Conservation (phyloP, 2,797 vertebrate genomes). For the Todus mexicanus region DNA sequence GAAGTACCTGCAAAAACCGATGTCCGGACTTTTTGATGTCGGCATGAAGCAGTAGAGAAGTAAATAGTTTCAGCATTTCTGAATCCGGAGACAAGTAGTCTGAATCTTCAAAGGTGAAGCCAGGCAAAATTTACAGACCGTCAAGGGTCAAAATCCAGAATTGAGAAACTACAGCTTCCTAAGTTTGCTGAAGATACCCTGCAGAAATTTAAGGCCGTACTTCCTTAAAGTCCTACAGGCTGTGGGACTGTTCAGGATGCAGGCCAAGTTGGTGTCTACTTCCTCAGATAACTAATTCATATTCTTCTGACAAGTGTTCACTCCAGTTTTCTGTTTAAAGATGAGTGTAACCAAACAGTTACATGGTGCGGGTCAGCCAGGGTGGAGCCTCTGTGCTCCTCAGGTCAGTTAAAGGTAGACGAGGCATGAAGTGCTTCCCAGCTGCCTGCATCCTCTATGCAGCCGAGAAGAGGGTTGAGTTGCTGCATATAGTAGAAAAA, state of each 20-base stretch:
- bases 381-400: background rate
- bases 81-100: background rate
- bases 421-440: background rate
- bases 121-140: background rate
- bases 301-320: background rate
- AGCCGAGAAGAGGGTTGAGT: background rate
- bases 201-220: background rate
- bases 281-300: background rate
- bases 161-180: background rate
- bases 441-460: background rate
- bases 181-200: background rate
- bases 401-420: fast-evolving
- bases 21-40: fast-evolving
- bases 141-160: background rate
- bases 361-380: too few relatives aligned
- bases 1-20: background rate
- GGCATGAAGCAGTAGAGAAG: background rate
- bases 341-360: background rate
- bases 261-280: background rate
- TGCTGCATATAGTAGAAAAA: background rate
- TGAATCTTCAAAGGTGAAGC: background rate
- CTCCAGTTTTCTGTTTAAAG: background rate
- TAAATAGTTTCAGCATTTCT: background rate
- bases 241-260: background rate
- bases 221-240: background rate